Base-by-base conservation (phyloP, 2,888 invertebrate species). In the Habrosyne pyritoides region DNA sequence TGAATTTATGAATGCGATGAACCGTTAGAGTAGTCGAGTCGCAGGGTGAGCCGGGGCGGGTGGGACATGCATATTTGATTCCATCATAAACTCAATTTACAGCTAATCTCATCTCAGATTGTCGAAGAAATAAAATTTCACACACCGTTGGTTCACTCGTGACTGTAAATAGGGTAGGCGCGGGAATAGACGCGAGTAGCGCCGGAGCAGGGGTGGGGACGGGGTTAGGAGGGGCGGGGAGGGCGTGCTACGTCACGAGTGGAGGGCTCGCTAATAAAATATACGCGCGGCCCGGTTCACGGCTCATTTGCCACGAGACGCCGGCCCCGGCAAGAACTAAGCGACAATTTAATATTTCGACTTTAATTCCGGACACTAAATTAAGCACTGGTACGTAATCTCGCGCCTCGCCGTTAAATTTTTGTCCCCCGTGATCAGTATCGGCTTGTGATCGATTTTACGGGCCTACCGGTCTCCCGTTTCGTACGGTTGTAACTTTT, bases 91-190 rank as follows among this genome's bases (percentile, higher is more conserved):
- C 87, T 88, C 89, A 88, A 91, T 91, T 91, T 90, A 85, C 89
- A 89, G 90, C 89, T 91, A 91, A 91, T 91, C 90, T 87, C 79
- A 86, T 91, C 83, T 87, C 84, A 88, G 90, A 91, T 91, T 91
- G 90, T 89, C 88, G 88, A 87, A 87, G 89, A 91, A 91, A 91
- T 91, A 91, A 90, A 91, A 90, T 91, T 89, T 91, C 87, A 87
- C 87, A 86, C 89, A 77, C 84, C 86, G 86, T 79, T 86, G 89
- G 73, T 60, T 83, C 76, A 75, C 78, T 83, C 82, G 82, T 81
- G 83, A 86, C 86, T 87, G 85, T 87, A 88, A 89, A 89, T 87
- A 85, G 79, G 81, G 73, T 66, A 75, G 75, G 77, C 75, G 79
- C 58, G 57, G 42, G 42, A 65, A 60, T 60, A 60, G 53, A 61